Evolutionary conservation across 2,888 invertebrate species (phyloP), one percentile per base, ranked within the genome.

Genomic region (Phaedon cochleariae): DNA sequence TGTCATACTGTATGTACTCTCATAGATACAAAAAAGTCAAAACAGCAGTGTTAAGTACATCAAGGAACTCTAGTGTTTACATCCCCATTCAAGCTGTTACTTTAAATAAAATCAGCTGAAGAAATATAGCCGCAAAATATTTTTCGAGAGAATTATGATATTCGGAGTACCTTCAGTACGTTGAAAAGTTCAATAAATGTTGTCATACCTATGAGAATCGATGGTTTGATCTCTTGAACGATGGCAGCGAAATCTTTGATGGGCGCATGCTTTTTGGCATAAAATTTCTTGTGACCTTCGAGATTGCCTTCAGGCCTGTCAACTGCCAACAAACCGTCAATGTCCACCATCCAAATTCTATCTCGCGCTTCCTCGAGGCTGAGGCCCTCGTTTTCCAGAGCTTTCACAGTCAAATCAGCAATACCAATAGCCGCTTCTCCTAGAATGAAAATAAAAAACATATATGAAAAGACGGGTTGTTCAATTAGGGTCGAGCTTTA

Each of bases 311-410:
- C 87, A 1, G 85, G 85, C 0, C 92, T 86, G 0, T 87, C 85
- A 71, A 89, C 90, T 0, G 94, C 93, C 67, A 98, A 84, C 1
- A 98, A 85, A 1, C 99, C 99, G 75, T 94, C 92, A 26, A 96
- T 91, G 78, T 99, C 99, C 74, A 95, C 92, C 94, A 99, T 93
- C 90, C 92, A 98, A 69, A 99, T 96, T 74, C 91, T 91, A n/a
- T 88, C 88, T 37, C 91, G 87, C 0, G 98, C 98, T 76, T 96
- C 93, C 76, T 88, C 85, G 55, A 85, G 76, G 0, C 85, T 76
- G 46, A 85, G 81, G 1, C 88, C 70, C 31, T 72, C 72, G 9
- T 70, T 70, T 52, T 72, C 68, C 15, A 99, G 94, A 0, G 97
- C 97, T 74, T 92, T 91, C 0, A 94, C 93, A 53, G 93, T 90